Evolutionary conservation across 1,140 invertebrate species (phyloP).

Genomic region (Procambarus clarkii): DNA sequence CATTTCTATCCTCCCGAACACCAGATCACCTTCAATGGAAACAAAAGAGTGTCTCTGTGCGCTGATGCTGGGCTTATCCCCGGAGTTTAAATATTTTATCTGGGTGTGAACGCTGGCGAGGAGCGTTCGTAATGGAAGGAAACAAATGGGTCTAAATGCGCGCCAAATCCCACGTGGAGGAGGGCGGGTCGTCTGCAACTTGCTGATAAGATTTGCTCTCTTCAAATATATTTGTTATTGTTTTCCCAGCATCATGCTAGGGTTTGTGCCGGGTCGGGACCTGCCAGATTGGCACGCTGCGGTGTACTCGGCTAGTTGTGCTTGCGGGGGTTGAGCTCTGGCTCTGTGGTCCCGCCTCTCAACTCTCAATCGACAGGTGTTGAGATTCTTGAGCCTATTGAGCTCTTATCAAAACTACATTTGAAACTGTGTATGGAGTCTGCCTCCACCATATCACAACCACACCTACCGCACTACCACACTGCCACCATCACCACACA

Average conservation of each 20-base stretch:
- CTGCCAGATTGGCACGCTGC: too few species aligned
- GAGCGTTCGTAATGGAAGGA: constrained; percentile 22
- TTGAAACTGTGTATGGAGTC: too few species aligned
- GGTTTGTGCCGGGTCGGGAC: background rate
- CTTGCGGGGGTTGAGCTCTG: too few species aligned
- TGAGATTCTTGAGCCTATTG: too few species aligned
- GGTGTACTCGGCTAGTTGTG: too few species aligned
- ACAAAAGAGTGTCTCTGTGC: background rate
- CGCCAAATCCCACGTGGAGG: background rate
- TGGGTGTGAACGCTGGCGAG: background rate
- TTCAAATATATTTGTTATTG: constrained; percentile 26
- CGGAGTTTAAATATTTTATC: background rate
- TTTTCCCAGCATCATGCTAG: background rate
- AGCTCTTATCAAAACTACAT: too few species aligned
- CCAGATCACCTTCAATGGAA: background rate
- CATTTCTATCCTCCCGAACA: too few species aligned
- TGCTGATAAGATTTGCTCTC: constrained; percentile 24
- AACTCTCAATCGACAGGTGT: too few species aligned
- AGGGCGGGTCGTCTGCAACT: constrained; percentile 11
- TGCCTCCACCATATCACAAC: too few species aligned
- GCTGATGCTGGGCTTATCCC: background rate
- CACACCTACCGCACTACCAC: too few species aligned
- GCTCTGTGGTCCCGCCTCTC: too few species aligned
- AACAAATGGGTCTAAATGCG: constrained; percentile 28
- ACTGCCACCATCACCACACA: too few species aligned